Base-by-base conservation (phyloP, 1,140 invertebrate genomes). In the Ganaspis sp. region DNA sequence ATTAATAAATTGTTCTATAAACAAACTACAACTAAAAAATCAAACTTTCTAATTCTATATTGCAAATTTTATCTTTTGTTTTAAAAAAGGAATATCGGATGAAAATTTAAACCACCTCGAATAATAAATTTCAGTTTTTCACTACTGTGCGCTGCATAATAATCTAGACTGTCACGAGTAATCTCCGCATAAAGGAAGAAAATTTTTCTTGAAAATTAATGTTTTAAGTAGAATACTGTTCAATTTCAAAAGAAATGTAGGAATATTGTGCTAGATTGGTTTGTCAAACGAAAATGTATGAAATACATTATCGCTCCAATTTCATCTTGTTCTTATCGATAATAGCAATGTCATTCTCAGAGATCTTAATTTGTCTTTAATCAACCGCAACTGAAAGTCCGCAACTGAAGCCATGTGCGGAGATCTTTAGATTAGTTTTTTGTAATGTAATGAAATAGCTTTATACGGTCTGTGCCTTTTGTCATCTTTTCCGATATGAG, bases 311-410 rank as follows among this genome's bases (percentile, higher is more conserved):
- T 64, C 23, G 26, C 0, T 64, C 23, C 58, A 64, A 64, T 64
- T 64, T 29, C 58, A 64, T 64, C 58, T 64, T 26, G 9, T 58
- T 58, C 54, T 58, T 58, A 58, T 58, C 54, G 54, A 58, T 58
- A 58, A 23, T 11, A 58, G 21, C 54, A 26, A 21, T 26, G 6
- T 26, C 23, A 15, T n/a, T 1, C 26, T 26, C 23, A 29, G 58
- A 64, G 58, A 29, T 64, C 23, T 64, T 64, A 64, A 64, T 64
- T 64, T n/a, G 23, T 64, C 58, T 64, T 64, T 29, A 64, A 64
- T 64, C 58, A 64, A 64, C 58, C 58, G 12, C 58, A 64, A 64
- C 23, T 29, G 23, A 64, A 58, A n/a, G n/a, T n/a, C n/a, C n/a
- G n/a, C n/a, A n/a, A n/a, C n/a, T n/a, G n/a, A n/a, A n/a, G 21